Evolutionary conservation across 2,113 vertebrate genomes (phyloP).

Genomic region (Benitochromis conjunctus): DNA sequence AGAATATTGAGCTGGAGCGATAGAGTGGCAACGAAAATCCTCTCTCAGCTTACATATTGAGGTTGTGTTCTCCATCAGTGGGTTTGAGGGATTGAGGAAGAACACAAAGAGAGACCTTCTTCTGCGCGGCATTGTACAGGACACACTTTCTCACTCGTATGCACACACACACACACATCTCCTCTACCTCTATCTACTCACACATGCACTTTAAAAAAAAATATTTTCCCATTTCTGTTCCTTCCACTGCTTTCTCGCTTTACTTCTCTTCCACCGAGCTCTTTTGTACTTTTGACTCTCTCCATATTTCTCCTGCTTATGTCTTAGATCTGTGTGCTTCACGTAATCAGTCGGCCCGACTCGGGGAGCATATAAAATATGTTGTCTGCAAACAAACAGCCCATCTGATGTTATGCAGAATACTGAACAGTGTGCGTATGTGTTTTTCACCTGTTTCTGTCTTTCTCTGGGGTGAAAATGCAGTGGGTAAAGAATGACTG

Average conservation of each 20-base stretch:
- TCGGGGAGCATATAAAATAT: not conserved
- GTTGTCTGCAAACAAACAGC: conserved; percentile 13
- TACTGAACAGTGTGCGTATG: not conserved
- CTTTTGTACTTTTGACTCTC: not conserved
- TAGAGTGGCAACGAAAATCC: conserved; percentile 31
- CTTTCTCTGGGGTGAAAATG: not conserved
- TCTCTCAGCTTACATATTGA: conserved; percentile 36
- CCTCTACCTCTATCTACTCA: not conserved
- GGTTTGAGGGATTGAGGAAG: conserved; percentile 42
- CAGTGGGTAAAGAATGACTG: conserved; percentile 8
- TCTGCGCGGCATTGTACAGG: conserved; percentile 1
- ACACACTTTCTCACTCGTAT: not conserved
- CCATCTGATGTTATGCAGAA: not conserved
- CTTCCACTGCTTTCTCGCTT: not conserved
- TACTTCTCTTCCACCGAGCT: not conserved
- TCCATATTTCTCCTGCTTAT: not conserved
- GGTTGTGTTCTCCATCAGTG: conserved; percentile 54
- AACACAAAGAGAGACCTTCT: conserved; percentile 22
- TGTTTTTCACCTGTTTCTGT: not conserved
- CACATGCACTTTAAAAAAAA: not conserved
- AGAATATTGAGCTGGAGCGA: not conserved
- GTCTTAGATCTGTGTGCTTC: conserved; percentile 1
- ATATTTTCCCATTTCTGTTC: not conserved
- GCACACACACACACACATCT: not conserved
- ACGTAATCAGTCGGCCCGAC: not conserved